Conservation (phyloP, 2,888 invertebrate genomes). For the Pristionchus japonicus region DNA sequence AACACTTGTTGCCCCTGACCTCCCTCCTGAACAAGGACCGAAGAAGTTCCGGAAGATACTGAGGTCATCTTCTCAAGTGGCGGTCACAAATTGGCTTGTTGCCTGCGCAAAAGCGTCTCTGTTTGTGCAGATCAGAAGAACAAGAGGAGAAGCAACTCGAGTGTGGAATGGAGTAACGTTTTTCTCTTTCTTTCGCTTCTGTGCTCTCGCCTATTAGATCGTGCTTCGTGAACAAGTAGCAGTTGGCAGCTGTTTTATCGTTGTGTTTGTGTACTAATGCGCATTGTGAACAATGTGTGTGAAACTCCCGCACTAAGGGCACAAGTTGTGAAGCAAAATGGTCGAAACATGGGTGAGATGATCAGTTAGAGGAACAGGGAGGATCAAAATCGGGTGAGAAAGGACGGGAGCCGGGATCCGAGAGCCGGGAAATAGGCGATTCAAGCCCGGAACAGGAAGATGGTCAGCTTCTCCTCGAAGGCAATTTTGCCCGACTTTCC, state of each 20-base stretch:
- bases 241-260: neutral
- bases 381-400: neutral
- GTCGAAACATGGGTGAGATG: neutral
- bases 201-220: neutral
- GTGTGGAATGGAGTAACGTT: no score
- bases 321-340: neutral
- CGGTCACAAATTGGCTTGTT: conserved; percentile 21
- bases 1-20: no score
- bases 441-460: conserved; percentile 54
- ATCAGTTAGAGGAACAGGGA: neutral
- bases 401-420: neutral
- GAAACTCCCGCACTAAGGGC: neutral
- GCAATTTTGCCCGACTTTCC: conserved; percentile 56
- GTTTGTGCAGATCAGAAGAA: neutral
- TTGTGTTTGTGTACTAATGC: neutral
- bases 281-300: neutral
- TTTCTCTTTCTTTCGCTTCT: no score
- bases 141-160: neutral
- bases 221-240: neutral
- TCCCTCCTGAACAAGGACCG: no score
- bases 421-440: neutral
- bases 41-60: no score
- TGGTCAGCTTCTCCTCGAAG: conserved; percentile 65
- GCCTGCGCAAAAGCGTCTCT: neutral
- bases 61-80: neutral